phyloP scores from a whole-genome alignment of 2,797 vertebrate genomes.

The Meda fulgida region DNA sequence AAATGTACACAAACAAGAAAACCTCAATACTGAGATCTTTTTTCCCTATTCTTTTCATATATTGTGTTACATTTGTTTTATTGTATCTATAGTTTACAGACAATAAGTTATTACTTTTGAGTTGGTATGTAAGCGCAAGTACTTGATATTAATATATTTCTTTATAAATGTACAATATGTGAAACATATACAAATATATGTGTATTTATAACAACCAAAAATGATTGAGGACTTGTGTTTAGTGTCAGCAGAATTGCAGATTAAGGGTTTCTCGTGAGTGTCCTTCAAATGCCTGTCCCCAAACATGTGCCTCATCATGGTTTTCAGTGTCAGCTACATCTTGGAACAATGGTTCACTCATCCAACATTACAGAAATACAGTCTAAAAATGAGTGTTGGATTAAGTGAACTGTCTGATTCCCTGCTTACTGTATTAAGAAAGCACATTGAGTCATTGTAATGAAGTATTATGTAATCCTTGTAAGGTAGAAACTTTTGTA shows the following conservation, averaged over 20 bases:
- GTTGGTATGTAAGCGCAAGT: constrained; percentile 78
- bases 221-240: constrained; percentile 25
- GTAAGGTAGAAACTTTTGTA: constrained; percentile 44
- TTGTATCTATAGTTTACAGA: constrained; percentile 66
- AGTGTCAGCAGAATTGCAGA: constrained; percentile 58
- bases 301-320: constrained; percentile 13
- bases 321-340: not conserved
- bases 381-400: constrained; percentile 65
- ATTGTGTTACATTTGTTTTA: constrained; percentile 72
- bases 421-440: constrained; percentile 36
- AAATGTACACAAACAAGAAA: constrained; percentile 71
- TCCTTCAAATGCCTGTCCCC: constrained; percentile 1
- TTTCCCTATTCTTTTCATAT: constrained; percentile 60
- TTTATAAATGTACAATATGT: constrained; percentile 75
- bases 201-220: constrained; percentile 73
- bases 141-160: constrained; percentile 85
- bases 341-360: not conserved
- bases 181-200: constrained; percentile 74
- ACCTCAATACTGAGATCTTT: constrained; percentile 73
- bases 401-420: constrained; percentile 39
- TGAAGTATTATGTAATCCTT: constrained; percentile 46
- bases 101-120: constrained; percentile 80
- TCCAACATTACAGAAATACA: constrained; percentile 52
- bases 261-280: not conserved
- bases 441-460: constrained; percentile 44